Conservation (phyloP, 2,113 vertebrate species). For the Pangasianodon gigas region DNA sequence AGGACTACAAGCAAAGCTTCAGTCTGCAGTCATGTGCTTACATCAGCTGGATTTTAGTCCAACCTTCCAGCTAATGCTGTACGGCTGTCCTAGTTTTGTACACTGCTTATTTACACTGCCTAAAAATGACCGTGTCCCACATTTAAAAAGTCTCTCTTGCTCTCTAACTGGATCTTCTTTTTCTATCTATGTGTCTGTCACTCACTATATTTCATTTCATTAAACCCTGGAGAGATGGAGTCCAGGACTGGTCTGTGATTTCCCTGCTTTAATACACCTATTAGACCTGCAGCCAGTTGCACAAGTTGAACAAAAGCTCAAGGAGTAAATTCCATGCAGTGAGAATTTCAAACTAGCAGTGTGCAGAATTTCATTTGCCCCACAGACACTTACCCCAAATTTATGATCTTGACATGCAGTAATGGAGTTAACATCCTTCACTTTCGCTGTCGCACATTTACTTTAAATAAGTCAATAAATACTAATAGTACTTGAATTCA, state of each 20-base stretch:
- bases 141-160: background rate
- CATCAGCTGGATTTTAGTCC: constrained; percentile 24
- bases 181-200: background rate
- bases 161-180: background rate
- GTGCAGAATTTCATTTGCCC: background rate
- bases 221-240: background rate
- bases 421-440: background rate
- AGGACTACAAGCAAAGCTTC: background rate
- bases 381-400: background rate
- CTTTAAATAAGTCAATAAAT: background rate
- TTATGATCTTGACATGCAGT: background rate
- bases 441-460: background rate
- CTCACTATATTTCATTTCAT: background rate
- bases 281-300: background rate
- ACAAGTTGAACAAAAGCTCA: background rate
- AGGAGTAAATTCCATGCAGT: background rate
- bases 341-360: background rate
- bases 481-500: background rate
- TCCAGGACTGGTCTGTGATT: background rate
- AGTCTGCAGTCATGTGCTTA: constrained; percentile 35
- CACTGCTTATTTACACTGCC: constrained; percentile 24
- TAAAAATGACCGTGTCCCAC: background rate
- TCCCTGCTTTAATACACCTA: background rate
- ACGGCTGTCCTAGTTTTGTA: constrained; percentile 16
- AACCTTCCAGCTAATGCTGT: background rate